phyloP scores from a whole-genome alignment of 1,140 invertebrate genomes.

The Aphelenchoides besseyi region DNA sequence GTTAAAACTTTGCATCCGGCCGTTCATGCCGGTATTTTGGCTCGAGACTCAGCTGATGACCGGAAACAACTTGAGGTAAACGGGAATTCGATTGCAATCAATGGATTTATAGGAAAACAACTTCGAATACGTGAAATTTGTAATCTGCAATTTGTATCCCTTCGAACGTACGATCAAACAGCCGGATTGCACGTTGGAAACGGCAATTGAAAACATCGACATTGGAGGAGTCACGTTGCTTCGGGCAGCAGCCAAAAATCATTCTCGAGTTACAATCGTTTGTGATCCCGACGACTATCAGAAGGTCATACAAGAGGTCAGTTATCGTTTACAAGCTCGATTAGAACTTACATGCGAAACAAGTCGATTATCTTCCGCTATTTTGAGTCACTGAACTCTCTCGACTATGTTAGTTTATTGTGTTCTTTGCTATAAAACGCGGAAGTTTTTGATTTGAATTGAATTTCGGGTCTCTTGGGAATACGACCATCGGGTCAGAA shows the following conservation, averaged over 20 bases:
- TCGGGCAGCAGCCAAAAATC: constrained; percentile 93
- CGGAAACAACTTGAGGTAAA: constrained; percentile 73
- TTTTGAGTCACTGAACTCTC: no score
- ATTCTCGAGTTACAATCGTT: constrained; percentile 85
- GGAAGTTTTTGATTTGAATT: no score
- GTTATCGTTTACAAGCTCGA: no score
- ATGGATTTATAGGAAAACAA: constrained; percentile 36
- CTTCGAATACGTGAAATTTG: constrained; percentile 58
- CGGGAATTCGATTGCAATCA: constrained; percentile 9
- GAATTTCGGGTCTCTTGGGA: no score
- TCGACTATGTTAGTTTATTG: no score
- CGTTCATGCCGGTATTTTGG: constrained; percentile 75
- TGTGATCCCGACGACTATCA: constrained; percentile 86
- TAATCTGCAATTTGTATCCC: constrained; percentile 89
- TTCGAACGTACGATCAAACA: constrained; percentile 81
- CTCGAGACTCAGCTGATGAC: constrained; percentile 74
- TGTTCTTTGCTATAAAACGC: no score
- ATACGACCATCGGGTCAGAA: no score
- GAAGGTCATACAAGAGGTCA: constrained; percentile 47
- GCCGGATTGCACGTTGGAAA: constrained; percentile 75
- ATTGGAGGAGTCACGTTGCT: constrained; percentile 89
- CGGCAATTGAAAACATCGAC: constrained; percentile 96
- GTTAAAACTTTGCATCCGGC: constrained; percentile 96
- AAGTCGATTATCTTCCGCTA: no score
- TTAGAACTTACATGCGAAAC: no score